Base-by-base conservation (phyloP, 2,113 vertebrate species). In the Hystrix brachyura region DNA sequence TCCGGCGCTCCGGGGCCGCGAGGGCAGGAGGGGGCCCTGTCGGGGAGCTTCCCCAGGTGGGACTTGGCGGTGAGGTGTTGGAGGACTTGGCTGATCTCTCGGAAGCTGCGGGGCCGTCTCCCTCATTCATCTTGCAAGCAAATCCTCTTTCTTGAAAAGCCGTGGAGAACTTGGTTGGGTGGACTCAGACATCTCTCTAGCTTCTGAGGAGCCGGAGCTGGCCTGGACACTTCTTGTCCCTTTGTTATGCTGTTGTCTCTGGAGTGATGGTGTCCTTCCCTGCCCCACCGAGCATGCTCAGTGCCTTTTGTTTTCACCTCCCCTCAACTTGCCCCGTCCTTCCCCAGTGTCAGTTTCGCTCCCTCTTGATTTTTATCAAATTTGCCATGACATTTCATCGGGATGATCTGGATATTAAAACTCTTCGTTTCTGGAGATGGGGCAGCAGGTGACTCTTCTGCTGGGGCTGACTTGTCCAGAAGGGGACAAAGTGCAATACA, bases 341-440 rank as follows among this genome's bases (percentile, higher is more conserved):
- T 25, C 86, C 92, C 72, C 9, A 29, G 82, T 71, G 71, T 97
- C 65, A 71, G 43, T 95, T 92, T 96, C 86, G 88, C 96, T 97
- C 21, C 96, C 98, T 98, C 95, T 97, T 96, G 94, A 91, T 98
- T 97, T 98, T 98, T 93, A 98, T 48, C 0, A 95, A 43, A 87
- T 95, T 97, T 98, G 98, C 98, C 98, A 98, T 97, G 98, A 98
- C 98, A 99, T 99, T 99, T 99, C 99, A 98, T 97, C 97, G 81
- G 97, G 98, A 96, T 95, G 93, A 97, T 98, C 96, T 98, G 93
- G 98, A 97, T 94, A 98, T 92, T 83, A 98, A 98, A 96, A 94
- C 97, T 97, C 97, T 97, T 97, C 93, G 17, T 95, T 82, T 94
- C 96, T 95, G 97, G 94, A 98, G 96, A 89, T 89, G 65, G 65